Evolutionary conservation across 2,888 invertebrate genomes (phyloP), one percentile per base, ranked within the genome.

Genomic region (Dicyrtoma fusca): DNA sequence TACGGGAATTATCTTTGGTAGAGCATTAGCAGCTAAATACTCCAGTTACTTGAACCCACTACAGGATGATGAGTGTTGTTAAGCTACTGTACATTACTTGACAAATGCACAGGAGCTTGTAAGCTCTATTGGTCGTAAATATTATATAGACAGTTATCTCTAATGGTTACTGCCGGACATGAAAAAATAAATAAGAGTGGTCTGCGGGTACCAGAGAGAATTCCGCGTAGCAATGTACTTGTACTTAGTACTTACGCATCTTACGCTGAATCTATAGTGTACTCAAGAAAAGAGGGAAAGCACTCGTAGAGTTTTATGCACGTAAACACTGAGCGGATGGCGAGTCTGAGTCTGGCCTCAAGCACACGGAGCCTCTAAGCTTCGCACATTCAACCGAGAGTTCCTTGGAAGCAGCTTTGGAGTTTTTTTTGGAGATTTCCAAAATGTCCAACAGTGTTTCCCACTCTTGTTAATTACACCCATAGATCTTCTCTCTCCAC

Each of bases 391-490:
- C 34, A 5, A 34, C 8, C 34, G 8, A n/a, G 8, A 34, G 34
- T 34, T 34, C 10, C 53, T 14, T 53, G 53, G 1, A 8, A 10
- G 14, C 53, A 17, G 5, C 49, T 49, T 49, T 49, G 4, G 5
- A 6, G n/a, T 49, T 6, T 49, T 49, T n/a, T 49, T 49, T 49
- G 53, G 53, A 53, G 53, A 17, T 19, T 17, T 53, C 17, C 49
- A 55, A 55, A 14, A 55, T 13, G 23, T 23, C 21, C 61, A 61
- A 61, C 61, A 61, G 61, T 61, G 49, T 47, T 64, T 23, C 25
- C 64, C 44, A 51, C 66, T 68, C 66, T 53, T 68, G 53, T 71
- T 71, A 63, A 71, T 71, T 71, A 55, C 64, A 44, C 44, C 63
- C 64, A 64, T 57, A 53, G 55, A 53, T 53, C 53, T 64, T 64